A percentile compares a stretch with the other conserved stretches of the same genome.
These are phyloP conservation scores for Redunca redunca DNA, from an alignment of 2,113 vertebrate species.

Conservation along the genomic window DNA sequence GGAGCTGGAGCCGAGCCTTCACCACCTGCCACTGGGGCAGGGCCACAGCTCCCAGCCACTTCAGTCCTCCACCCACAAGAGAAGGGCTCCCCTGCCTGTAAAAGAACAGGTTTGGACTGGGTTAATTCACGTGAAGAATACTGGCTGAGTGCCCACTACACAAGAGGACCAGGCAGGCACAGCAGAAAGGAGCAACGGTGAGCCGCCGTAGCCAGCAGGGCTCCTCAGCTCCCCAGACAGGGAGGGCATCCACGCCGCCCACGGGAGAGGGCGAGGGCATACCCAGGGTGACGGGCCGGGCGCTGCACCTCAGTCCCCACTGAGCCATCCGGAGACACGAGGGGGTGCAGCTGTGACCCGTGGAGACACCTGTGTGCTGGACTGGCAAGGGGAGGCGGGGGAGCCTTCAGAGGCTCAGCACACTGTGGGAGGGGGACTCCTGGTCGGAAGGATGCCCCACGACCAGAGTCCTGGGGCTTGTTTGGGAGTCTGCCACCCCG, in stretches of 20 bases:
- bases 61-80: not conserved
- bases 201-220: not conserved
- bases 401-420: not conserved
- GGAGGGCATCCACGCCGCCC: too few species aligned
- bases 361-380: accelerated
- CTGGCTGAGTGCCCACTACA: accelerated
- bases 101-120: not conserved
- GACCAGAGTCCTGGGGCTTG: not conserved
- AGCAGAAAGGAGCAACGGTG: not conserved
- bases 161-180: not conserved
- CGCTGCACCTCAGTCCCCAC: not conserved
- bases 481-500: not conserved
- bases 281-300: not conserved
- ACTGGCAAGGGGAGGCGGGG: not conserved
- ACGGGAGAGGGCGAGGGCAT: not conserved
- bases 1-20: not conserved
- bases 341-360: accelerated
- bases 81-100: not conserved
- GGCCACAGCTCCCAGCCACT: too few species aligned
- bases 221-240: not conserved
- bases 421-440: not conserved
- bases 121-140: not conserved
- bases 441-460: accelerated
- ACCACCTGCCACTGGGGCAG: accelerated
- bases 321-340: not conserved